These are phyloP conservation scores for Solenopsis fugax DNA, from an alignment of 1,140 invertebrate genomes.

Conservation along the genomic window DNA sequence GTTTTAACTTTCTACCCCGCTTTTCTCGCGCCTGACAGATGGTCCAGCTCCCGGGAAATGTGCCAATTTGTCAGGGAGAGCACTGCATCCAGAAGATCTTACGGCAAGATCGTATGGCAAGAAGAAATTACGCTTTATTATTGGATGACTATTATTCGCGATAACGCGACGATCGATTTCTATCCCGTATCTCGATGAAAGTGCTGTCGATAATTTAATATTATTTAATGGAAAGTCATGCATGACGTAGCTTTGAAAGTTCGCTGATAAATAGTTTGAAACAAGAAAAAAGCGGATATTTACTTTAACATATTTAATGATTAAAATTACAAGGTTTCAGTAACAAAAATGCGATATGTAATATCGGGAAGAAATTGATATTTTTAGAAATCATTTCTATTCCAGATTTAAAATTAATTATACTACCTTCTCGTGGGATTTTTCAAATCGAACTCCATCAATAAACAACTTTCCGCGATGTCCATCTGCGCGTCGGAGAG, in stretches of 20 bases:
- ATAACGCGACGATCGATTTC: not conserved
- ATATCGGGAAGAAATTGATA: not conserved
- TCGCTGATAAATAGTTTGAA: not conserved
- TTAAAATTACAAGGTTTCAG: not conserved
- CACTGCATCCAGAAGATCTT: not conserved
- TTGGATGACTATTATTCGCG: not conserved
- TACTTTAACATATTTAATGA: not conserved
- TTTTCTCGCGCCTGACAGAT: conserved; percentile 4
- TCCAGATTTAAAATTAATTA: not conserved
- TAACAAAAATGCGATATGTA: not conserved
- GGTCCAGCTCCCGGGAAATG: not conserved
- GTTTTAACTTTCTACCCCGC: conserved; percentile 29
- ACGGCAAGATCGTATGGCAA: not conserved
- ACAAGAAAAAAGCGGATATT: not conserved
- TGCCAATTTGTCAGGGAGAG: not conserved
- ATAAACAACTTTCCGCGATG: not conserved
- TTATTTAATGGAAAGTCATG: conserved; percentile 36
- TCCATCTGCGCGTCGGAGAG: conserved; percentile 13
- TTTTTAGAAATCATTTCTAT: not conserved
- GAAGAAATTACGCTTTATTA: not conserved
- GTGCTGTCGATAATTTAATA: conserved; percentile 23
- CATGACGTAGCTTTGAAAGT: not conserved
- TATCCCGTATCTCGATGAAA: conserved; percentile 26
- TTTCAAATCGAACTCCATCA: not conserved
- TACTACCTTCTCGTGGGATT: not conserved